A percentile compares a stretch with the other conserved stretches of the same genome.
phyloP scores from a whole-genome alignment of 2,888 invertebrate genomes.

The Pristionchus exspectatus region DNA sequence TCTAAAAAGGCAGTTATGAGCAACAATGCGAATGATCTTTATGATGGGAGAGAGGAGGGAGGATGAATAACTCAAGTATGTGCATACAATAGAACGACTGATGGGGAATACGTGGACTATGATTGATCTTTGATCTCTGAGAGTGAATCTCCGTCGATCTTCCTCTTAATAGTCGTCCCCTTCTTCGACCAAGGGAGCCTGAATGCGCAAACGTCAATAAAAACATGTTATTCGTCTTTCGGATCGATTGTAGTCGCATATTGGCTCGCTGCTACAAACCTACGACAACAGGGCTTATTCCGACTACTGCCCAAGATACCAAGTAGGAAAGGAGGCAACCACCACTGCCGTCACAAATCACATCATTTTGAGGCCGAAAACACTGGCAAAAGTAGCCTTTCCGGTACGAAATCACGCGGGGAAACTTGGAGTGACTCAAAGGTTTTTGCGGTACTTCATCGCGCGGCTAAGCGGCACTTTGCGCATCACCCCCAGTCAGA shows the following conservation, averaged over 20 bases:
- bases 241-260: slow-evolving; percentile 26
- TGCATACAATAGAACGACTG: not conserved
- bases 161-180: slow-evolving; percentile 15
- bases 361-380: slow-evolving; percentile 1
- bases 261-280: slow-evolving; percentile 6
- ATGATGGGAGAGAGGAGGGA: not conserved
- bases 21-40: slow-evolving; percentile 10
- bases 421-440: not conserved
- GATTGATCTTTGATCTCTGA: slow-evolving; percentile 3
- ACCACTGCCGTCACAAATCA: not conserved
- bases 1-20: not conserved
- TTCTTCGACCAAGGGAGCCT: not conserved
- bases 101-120: not conserved
- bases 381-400: not conserved
- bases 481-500: not conserved
- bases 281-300: not conserved
- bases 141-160: not conserved
- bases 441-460: not conserved
- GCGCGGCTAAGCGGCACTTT: slow-evolving; percentile 29
- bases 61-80: slow-evolving; percentile 12
- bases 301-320: not conserved
- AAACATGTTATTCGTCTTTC: slow-evolving; percentile 37
- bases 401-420: not conserved
- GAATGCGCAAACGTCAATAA: slow-evolving; percentile 6
- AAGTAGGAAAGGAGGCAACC: slow-evolving; percentile 13